Base-by-base conservation (phyloP, 1,140 invertebrate genomes). In the Drosophila tristis region DNA sequence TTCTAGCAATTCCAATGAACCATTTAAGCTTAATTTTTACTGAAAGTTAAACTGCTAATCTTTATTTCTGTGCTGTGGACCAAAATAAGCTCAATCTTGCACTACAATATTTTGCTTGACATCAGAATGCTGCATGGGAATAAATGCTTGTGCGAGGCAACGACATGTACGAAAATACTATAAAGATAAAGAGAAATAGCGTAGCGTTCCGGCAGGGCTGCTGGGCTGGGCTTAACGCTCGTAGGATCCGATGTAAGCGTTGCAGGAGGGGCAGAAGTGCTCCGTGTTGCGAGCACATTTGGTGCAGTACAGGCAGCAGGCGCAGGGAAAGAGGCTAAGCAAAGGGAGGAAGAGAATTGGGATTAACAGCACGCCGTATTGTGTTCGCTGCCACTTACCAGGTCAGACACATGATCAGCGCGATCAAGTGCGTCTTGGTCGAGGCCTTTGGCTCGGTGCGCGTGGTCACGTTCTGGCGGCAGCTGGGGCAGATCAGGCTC, bases 251-350 rank as follows among this genome's bases (percentile, higher is more conserved):
- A 96, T 80, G 71, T 91, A 95, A 2, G 93, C 80, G 26, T 93
- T 93, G 78, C 95, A 96, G 20, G 93, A 93, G 5, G 95, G 95
- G 72, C 95, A 96, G 67, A 93, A 94, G 73, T 96, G 95, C 53
- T 94, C 94, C 8, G 93, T 93, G 45, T 92, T 93, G 67, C 94
- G 91, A 60, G 95, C 95, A 25, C 92, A 93, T 51, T 95, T 92
- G 49, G 94, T 93, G 66, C 94, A 95, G 68, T 95, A 96, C 4
- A 95, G 94, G 5, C 94, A 90, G 59, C 93, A 94, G n/a, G 93
- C 93, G 75, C 94, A 95, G 5, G 93, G 93, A 91, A 94, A 95
- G 15, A 72, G 76, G 43, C 90, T 91, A 89, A 16, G 93, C 92
- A 47, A 59, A 47, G 0, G 44, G 20, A 31, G 16, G 25, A 9